A percentile compares a stretch with the other conserved stretches of the same genome.
Evolutionary conservation across 2,888 invertebrate genomes (phyloP).

Genomic region (Archips crataeganus): DNA sequence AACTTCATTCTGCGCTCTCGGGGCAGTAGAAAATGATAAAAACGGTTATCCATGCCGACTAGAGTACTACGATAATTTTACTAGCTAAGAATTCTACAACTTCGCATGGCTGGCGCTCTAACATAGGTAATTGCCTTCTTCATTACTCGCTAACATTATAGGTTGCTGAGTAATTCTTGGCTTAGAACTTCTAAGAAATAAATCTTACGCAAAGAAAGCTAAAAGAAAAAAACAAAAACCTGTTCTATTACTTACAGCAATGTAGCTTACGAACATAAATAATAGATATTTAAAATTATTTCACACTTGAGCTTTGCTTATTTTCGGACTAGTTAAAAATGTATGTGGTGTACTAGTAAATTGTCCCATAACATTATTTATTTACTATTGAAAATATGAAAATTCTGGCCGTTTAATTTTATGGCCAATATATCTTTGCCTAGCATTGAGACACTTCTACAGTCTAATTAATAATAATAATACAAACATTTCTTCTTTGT

Average conservation of each 20-base stretch:
- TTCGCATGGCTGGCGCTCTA: conserved; percentile 59
- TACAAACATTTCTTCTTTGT: not conserved
- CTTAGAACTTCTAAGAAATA: conserved; percentile 40
- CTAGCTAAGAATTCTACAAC: conserved; percentile 55
- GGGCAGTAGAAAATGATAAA: conserved; percentile 36
- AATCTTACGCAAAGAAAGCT: conserved; percentile 21
- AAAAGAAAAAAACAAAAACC: conserved; percentile 6
- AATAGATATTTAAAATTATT: too few species aligned
- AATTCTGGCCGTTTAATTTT: too few species aligned
- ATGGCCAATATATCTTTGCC: too few species aligned
- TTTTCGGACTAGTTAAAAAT: too few species aligned
- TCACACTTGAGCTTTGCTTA: too few species aligned
- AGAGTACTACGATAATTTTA: conserved; percentile 54
- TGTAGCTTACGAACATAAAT: not conserved
- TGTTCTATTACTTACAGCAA: not conserved
- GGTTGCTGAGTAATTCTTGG: conserved; percentile 57
- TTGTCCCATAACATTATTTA: too few species aligned
- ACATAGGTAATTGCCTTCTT: conserved; percentile 64
- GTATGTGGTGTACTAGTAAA: too few species aligned
- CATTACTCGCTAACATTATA: conserved; percentile 57
- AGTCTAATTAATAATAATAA: too few species aligned
- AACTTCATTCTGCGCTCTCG: conserved; percentile 39
- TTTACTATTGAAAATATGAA: too few species aligned
- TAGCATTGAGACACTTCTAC: too few species aligned
- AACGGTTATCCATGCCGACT: conserved; percentile 30